Evolutionary conservation across 2,888 invertebrate genomes (phyloP).

Genomic region (Heteromyza rotundicornis): DNA sequence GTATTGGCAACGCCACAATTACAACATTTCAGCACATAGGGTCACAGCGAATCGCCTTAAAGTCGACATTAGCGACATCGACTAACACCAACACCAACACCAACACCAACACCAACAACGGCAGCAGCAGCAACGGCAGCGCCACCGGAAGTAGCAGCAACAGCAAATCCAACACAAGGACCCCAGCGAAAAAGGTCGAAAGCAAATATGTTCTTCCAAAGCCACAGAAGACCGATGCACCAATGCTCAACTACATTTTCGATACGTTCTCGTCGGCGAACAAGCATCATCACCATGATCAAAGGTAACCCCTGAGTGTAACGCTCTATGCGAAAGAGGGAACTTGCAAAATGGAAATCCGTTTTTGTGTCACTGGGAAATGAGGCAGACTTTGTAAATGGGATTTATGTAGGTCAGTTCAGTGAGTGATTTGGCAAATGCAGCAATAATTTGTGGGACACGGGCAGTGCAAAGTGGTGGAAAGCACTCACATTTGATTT

Average conservation of each 20-base stretch:
- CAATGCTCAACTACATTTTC: slow-evolving; percentile 77
- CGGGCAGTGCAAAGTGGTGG: too few relatives aligned
- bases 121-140: slow-evolving; percentile 15
- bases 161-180: slow-evolving; percentile 33
- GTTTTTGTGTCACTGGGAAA: slow-evolving; percentile 23
- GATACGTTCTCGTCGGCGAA: slow-evolving; percentile 73
- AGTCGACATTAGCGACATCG: slow-evolving; percentile 24
- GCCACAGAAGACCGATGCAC: slow-evolving; percentile 69
- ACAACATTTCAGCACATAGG: slow-evolving; percentile 49
- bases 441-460: too few relatives aligned
- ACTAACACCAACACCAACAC: slow-evolving; percentile 19
- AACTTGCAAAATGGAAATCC: slow-evolving; percentile 13
- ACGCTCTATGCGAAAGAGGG: slow-evolving; percentile 9
- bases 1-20: slow-evolving; percentile 25
- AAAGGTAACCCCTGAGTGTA: slow-evolving; percentile 63
- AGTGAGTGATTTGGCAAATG: slow-evolving; percentile 16
- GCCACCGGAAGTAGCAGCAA: not conserved
- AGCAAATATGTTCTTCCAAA: slow-evolving; percentile 62
- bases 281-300: slow-evolving; percentile 74
- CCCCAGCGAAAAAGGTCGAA: slow-evolving; percentile 47
- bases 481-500: too few relatives aligned
- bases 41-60: slow-evolving; percentile 44
- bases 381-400: slow-evolving; percentile 4
- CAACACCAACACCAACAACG: slow-evolving; percentile 16
- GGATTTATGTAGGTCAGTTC: slow-evolving; percentile 25